phyloP scores from a whole-genome alignment of 2,113 vertebrate species.

The Heteronetta atricapilla region DNA sequence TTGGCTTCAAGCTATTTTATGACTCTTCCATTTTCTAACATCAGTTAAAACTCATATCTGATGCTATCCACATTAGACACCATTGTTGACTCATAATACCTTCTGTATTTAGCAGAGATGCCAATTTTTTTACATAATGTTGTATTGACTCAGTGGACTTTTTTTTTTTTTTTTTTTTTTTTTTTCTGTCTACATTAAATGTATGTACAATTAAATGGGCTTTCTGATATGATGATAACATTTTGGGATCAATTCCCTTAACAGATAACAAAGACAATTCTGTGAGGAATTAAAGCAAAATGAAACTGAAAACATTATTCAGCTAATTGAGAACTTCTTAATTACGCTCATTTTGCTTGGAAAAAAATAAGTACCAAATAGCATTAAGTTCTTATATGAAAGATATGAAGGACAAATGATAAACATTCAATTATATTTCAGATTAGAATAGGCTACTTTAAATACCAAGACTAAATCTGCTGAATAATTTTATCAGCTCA shows the following conservation, averaged over 20 bases:
- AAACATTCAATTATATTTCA: background rate
- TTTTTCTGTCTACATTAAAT: background rate
- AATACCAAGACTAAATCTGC: background rate
- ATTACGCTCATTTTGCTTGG: background rate
- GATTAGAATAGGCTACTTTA: background rate
- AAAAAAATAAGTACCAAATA: background rate
- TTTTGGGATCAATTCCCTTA: background rate
- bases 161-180: background rate
- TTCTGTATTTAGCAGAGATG: background rate
- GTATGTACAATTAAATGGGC: background rate
- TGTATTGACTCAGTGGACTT: background rate
- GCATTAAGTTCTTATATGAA: background rate
- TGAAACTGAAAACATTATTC: background rate
- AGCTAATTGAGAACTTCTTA: background rate
- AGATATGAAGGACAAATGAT: background rate
- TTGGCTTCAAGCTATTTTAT: background rate
- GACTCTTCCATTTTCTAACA: background rate
- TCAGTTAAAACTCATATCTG: background rate
- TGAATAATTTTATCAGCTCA: background rate
- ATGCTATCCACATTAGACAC: background rate
- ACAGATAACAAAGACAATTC: background rate
- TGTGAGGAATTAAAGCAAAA: background rate
- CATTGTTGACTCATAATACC: background rate
- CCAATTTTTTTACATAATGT: background rate
- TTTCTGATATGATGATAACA: background rate